Conservation (phyloP, 2,113 vertebrate genomes). For the Boulengeromyrus knoepffleri region DNA sequence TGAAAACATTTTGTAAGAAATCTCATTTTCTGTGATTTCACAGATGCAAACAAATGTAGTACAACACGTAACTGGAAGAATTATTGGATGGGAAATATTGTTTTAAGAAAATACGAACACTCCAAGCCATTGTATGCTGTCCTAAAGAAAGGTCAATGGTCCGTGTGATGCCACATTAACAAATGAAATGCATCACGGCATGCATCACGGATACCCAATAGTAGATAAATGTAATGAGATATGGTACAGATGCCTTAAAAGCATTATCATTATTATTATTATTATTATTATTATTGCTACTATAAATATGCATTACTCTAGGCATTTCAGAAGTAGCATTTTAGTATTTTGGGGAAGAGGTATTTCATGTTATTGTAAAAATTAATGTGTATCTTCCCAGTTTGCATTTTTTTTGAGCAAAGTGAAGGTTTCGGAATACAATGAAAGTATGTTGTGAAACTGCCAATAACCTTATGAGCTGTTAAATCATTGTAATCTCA, state of each 20-base stretch:
- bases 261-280: not conserved
- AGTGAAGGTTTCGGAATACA: not conserved
- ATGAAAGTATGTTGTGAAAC: not conserved
- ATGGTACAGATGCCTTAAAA: not conserved
- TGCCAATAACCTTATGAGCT: not conserved
- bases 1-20: not conserved
- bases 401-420: not conserved
- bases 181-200: not conserved
- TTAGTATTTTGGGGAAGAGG: not conserved
- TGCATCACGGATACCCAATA: not conserved
- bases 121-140: not conserved
- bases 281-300: not conserved
- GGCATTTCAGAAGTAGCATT: not conserved
- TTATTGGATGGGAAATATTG: not conserved
- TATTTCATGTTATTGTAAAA: not conserved
- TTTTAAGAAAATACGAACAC: not conserved
- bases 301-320: not conserved
- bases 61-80: not conserved
- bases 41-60: not conserved
- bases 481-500: conserved; percentile 7
- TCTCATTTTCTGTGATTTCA: not conserved
- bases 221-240: not conserved
- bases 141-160: not conserved
- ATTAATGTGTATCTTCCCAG: not conserved
- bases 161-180: not conserved